Percentiles rank a stretch among this genome's conserved stretches.
Conservation (phyloP, 2,888 invertebrate genomes). For the Lacanobia wlatinum region DNA sequence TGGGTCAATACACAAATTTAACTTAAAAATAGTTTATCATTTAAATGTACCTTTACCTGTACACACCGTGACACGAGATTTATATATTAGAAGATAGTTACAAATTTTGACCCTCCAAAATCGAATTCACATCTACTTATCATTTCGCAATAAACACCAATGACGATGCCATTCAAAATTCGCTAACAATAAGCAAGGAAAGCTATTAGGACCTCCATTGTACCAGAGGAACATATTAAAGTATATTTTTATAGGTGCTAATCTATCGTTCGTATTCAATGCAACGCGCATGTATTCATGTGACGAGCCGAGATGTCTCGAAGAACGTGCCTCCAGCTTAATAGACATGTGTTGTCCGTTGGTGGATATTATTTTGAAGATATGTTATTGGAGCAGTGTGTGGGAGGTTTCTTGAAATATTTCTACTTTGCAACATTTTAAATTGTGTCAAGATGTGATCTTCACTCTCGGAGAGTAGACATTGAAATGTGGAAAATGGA, state of each 20-base stretch:
- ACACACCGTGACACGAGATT: too few species aligned
- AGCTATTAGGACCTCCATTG: constrained; percentile 58
- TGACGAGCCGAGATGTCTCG: constrained; percentile 38
- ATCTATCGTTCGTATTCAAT: constrained; percentile 64
- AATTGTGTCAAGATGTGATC: background rate
- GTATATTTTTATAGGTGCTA: constrained; percentile 63
- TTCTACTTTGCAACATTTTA: background rate
- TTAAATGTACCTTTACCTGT: too few species aligned
- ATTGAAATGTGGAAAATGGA: too few species aligned
- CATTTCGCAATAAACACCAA: constrained; percentile 10
- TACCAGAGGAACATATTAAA: constrained; percentile 46
- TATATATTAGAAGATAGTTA: too few species aligned
- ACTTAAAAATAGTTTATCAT: too few species aligned
- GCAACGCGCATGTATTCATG: constrained; percentile 42
- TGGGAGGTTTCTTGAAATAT: background rate
- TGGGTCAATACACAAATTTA: too few species aligned
- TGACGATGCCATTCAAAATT: constrained; percentile 39
- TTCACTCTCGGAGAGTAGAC: too few species aligned
- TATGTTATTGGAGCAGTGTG: constrained; percentile 4
- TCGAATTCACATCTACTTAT: background rate
- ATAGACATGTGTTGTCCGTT: constrained; percentile 5
- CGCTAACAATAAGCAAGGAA: constrained; percentile 46
- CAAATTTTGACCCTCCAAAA: background rate
- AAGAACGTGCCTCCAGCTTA: constrained; percentile 49
- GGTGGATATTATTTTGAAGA: constrained; percentile 4